These are phyloP conservation scores for Harpagifer antarcticus DNA, from an alignment of 2,797 vertebrate species.

Conservation along the genomic window DNA sequence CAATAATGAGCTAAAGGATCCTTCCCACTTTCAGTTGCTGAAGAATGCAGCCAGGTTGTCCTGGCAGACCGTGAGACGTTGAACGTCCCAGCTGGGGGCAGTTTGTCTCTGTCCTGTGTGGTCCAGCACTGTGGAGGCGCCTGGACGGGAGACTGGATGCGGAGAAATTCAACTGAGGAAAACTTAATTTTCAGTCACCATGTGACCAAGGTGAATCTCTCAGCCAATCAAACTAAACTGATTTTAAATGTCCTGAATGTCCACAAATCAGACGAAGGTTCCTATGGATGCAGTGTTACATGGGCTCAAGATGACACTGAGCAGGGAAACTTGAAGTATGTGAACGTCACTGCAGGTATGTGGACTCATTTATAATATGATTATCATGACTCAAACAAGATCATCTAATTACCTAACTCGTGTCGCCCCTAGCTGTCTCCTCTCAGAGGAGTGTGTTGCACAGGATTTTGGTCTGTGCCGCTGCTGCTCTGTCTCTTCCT, in stretches of 20 bases:
- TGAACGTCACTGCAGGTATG: constrained; percentile 68
- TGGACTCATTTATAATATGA: not conserved
- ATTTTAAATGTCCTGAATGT: constrained; percentile 50
- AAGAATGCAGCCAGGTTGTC: constrained; percentile 29
- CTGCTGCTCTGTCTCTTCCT: constrained; percentile 62
- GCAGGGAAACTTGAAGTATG: constrained; percentile 57
- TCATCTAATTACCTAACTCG: not conserved
- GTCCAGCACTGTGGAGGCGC: constrained; percentile 72
- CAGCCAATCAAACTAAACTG: constrained; percentile 38
- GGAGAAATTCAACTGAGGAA: not conserved
- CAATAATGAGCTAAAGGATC: not conserved
- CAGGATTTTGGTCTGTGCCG: constrained; percentile 66
- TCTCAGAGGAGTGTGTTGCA: constrained; percentile 46
- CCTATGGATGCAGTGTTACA: constrained; percentile 61
- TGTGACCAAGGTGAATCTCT: constrained; percentile 18
- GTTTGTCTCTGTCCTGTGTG: constrained; percentile 66
- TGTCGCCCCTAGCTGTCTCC: constrained; percentile 32
- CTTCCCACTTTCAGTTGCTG: constrained; percentile 54
- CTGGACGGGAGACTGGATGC: constrained; percentile 69
- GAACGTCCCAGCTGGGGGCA: constrained; percentile 46
- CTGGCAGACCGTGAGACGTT: constrained; percentile 31
- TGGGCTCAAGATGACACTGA: constrained; percentile 9
- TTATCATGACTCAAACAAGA: not conserved
- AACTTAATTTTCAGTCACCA: not conserved
- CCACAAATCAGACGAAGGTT: constrained; percentile 66